Evolutionary conservation across 2,113 vertebrate genomes (phyloP), one percentile per base, ranked within the genome.

Genomic region (Phalacrocorax pelagicus): DNA sequence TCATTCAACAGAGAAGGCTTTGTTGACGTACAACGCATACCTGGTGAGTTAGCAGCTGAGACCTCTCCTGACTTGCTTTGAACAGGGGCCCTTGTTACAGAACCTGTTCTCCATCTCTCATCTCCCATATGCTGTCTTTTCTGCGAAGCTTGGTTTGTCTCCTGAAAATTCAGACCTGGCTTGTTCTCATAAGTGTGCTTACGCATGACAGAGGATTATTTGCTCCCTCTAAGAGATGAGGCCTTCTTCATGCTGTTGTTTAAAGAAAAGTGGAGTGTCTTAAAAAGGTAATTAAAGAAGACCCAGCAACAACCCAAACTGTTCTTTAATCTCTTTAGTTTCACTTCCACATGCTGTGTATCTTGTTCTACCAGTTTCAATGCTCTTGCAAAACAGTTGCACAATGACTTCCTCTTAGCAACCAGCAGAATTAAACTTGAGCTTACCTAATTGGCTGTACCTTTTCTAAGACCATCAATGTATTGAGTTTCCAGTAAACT

Each of bases 301-400:
- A 94, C 89, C 92, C 91, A 95, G 57, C 91, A 96, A 86, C 94
- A 94, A 88, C 78, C 51, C 83, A 75, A 96, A 96, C 92, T 96
- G 61, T 92, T 82, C 91, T 94, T 97, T 97, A 94, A 96, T 95
- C 94, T 95, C 93, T 95, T 67, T 52, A 72, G 90, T 97, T 97
- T 97, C 84, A 96, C 58, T 94, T 95, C 96, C 67, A 94, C 74
- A 90, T 92, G 94, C 84, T 66, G 94, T 51, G 79, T 55, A 51
- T 94, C 97, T 97, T 92, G 97, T 95, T 97, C 90, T 88, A 97
- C 97, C 84, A 96, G 96, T 97, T 97, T 88, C 82, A 70, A 23
- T 88, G 67, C 61, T 88, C 75, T 96, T 96, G 88, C 92, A 96
- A 91, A 95, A 96, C 15, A 62, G 49, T 97, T 96, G 94, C 95